Evolutionary conservation across 2,888 invertebrate genomes (phyloP).

Genomic region (Eupeodes luniger): DNA sequence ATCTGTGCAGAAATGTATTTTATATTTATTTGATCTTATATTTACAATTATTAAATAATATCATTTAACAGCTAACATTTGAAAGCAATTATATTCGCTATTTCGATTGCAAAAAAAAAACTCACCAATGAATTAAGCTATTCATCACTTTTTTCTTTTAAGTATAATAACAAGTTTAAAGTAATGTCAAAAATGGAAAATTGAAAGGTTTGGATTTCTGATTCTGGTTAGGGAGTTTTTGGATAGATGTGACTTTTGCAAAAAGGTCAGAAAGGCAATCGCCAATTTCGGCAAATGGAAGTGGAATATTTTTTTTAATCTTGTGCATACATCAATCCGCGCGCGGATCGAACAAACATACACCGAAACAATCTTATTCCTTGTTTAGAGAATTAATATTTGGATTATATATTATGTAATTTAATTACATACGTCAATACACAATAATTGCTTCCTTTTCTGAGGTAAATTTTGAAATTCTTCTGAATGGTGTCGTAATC

Average conservation of each 20-base stretch:
- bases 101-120: not conserved
- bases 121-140: too few relatives aligned
- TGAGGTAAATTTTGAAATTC: constrained; percentile 10
- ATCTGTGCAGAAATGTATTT: too few relatives aligned
- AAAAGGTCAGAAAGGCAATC: not conserved
- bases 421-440: not conserved
- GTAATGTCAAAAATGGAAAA: too few relatives aligned
- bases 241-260: not conserved
- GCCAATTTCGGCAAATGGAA: not conserved
- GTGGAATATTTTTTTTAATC: not conserved
- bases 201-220: not conserved
- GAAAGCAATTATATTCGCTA: not conserved
- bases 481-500: constrained; percentile 1
- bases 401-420: not conserved
- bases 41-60: not conserved
- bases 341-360: not conserved
- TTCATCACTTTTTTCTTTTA: too few relatives aligned
- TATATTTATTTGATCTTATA: not conserved
- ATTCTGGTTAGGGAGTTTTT: too few relatives aligned
- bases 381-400: not conserved
- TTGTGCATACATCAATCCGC: not conserved
- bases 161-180: too few relatives aligned
- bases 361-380: not conserved
- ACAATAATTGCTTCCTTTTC: not conserved
- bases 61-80: not conserved